Evolutionary conservation across 1,140 invertebrate species (phyloP), one percentile per base, ranked within the genome.

Genomic region (Sipha flava): DNA sequence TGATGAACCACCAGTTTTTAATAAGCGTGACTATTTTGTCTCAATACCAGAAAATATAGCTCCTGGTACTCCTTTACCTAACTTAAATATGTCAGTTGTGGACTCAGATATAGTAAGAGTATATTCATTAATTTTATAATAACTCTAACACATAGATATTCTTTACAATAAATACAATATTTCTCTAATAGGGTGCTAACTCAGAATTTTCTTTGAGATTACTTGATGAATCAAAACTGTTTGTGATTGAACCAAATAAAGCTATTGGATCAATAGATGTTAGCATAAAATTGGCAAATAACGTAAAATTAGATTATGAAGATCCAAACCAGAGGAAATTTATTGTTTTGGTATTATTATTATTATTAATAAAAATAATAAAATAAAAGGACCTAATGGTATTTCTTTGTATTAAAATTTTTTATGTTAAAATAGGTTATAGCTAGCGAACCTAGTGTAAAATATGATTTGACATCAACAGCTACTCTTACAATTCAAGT

Each of bases 241-340:
- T 96, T 85, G 89, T 90, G 5, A 91, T 96, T 57, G 93, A 96
- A 83, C 94, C 94, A 1, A 88, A 89, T 75, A 86, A 89, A 79
- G 94, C 92, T 0, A 91, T 89, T 5, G 94, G 94, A 43, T 93
- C 90, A 81, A 92, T 93, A 10, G 89, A 91, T 45, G 92, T 95
- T 23, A 93, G 91, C 12, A 91, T 97, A 80, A 88, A 93, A 37
- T 90, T 96, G 0, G 90, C 91, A 72, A 93, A 93, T 84, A 92
- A 89, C 79, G 89, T 90, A 1, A 82, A 82, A 47, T 86, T 96
- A 49, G 94, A 96, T 85, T 96, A 94, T 84, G 94, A 96, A 84
- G 94, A 97, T 87, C 93, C 93, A 31, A 96, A 96, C 87, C 93
- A 96, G 84, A 88, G 94, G 80, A 95, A 96, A 86, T 97, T 95